A percentile compares a stretch with the other conserved stretches of the same genome.
These are phyloP conservation scores for Drosophila limbata DNA, from an alignment of 2,888 invertebrate species.

Conservation along the genomic window DNA sequence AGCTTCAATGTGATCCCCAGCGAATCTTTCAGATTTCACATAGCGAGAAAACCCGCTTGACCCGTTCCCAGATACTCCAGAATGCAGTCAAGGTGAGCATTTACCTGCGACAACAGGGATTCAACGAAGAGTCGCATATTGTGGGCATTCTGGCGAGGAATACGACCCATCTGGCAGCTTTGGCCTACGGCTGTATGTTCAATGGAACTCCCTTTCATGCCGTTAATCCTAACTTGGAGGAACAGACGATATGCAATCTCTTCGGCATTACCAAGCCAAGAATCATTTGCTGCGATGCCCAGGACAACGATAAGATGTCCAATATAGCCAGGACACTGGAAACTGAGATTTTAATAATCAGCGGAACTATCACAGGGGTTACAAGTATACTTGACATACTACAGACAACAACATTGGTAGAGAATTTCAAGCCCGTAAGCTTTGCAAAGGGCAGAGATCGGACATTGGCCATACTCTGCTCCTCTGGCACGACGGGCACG, in stretches of 20 bases:
- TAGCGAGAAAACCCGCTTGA: conserved; percentile 61
- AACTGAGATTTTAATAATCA: conserved; percentile 41
- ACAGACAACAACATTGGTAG: conserved; percentile 24
- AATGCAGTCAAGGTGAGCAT: conserved; percentile 65
- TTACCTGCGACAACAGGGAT: conserved; percentile 53
- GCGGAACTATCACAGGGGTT: conserved; percentile 38
- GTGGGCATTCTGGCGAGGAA: conserved; percentile 76
- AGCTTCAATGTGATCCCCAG: conserved; percentile 61
- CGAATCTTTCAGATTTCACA: conserved; percentile 72
- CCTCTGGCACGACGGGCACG: conserved; percentile 83
- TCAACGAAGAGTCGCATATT: conserved; percentile 62
- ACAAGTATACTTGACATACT: conserved; percentile 50
- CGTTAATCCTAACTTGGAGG: conserved; percentile 62
- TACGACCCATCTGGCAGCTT: conserved; percentile 65
- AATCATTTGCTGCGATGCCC: conserved; percentile 73
- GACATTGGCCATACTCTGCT: conserved; percentile 78
- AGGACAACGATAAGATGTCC: conserved; percentile 62
- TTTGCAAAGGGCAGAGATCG: conserved; percentile 58
- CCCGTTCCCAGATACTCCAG: conserved; percentile 58
- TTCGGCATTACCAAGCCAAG: conserved; percentile 70
- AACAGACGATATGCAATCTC: conserved; percentile 59
- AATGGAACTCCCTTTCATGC: conserved; percentile 76
- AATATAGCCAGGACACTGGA: conserved; percentile 40
- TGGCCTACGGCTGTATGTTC: conserved; percentile 75
- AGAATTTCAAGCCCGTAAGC: conserved; percentile 44